Evolutionary conservation across 2,888 invertebrate genomes (phyloP).

Genomic region (Tridacna gigas): DNA sequence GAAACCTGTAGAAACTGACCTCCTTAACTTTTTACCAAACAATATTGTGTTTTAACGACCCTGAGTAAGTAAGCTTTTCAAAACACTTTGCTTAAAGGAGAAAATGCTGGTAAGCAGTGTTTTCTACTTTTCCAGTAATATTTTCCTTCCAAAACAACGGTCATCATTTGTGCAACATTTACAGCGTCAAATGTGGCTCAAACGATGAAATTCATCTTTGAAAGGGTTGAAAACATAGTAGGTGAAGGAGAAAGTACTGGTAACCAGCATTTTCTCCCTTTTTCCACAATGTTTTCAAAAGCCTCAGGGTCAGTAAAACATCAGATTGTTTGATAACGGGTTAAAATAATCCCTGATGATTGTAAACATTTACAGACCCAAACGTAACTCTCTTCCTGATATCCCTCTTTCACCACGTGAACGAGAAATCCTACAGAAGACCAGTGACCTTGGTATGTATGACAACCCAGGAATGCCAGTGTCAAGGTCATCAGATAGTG

Average conservation of each 20-base stretch:
- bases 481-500: constrained; percentile 80
- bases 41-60: no score
- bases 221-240: neutral
- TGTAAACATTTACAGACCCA: constrained; percentile 56
- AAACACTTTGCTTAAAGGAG: no score
- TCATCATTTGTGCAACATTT: no score
- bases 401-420: constrained; percentile 84
- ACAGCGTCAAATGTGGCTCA: no score
- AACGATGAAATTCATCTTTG: neutral
- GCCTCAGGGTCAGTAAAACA: neutral
- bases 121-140: no score
- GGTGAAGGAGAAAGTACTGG: neutral
- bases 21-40: no score
- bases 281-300: neutral
- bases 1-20: no score
- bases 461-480: constrained; percentile 71
- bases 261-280: neutral
- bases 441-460: constrained; percentile 77
- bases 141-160: no score
- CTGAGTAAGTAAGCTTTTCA: no score
- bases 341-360: neutral
- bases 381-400: constrained; percentile 82
- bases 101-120: no score
- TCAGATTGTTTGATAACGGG: neutral
- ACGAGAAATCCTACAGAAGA: constrained; percentile 83